Conservation (phyloP, 2,888 invertebrate genomes). For the Teleogryllus oceanicus region DNA sequence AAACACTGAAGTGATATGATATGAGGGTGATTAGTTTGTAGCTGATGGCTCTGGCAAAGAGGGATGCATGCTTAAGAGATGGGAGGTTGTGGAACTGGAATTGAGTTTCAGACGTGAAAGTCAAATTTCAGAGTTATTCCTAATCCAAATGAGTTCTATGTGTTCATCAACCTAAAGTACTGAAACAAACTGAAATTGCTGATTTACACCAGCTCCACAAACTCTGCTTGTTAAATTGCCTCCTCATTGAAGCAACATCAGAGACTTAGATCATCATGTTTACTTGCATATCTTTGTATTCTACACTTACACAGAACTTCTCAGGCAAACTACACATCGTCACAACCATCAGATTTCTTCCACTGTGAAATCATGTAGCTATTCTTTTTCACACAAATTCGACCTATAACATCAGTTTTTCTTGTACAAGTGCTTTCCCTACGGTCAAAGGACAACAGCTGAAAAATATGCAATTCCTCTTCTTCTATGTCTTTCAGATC, state of each 20-base stretch:
- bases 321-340: neutral
- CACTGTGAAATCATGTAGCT: neutral
- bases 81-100: neutral
- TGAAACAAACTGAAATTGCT: too few relatives aligned
- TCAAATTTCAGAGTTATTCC: neutral
- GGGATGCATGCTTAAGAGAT: neutral
- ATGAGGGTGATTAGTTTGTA: too few relatives aligned
- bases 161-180: too few relatives aligned
- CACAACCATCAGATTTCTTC: conserved; percentile 7
- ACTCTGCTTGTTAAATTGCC: neutral
- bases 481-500: neutral
- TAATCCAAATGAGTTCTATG: too few relatives aligned
- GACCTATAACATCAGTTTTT: neutral
- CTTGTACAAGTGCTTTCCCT: neutral
- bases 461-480: neutral
- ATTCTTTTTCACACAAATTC: neutral
- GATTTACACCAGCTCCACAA: neutral
- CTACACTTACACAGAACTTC: neutral
- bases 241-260: neutral
- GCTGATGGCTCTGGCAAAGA: neutral
- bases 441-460: neutral
- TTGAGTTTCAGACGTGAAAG: neutral
- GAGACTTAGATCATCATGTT: neutral
- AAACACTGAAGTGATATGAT: too few relatives aligned
- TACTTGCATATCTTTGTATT: neutral